Base-by-base conservation (phyloP, 2,888 invertebrate species). In the Eueremaeus valkanovi region DNA sequence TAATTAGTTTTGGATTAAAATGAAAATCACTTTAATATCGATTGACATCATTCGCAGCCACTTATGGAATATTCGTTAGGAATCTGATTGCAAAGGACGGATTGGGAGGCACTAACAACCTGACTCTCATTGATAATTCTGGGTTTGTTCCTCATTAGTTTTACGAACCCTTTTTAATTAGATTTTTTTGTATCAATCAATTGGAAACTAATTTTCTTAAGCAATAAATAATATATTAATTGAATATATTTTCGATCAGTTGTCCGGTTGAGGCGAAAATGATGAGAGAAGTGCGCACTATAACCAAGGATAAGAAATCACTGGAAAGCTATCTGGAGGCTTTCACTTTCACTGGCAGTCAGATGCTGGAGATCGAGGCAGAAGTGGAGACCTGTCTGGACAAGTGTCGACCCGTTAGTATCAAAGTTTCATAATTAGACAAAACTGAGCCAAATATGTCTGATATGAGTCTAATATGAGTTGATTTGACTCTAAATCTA, bases 61-160 rank as follows among this genome's bases (percentile, higher is more conserved):
- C 95, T 42, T 95, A 93, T 86, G 95, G 95, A 85, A 95, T 95
- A 82, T 95, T 95, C 83, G 94, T 95, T 36, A 89, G 94, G 78
- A 94, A 95, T 85, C 86, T 95, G 82, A 93, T 95, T 76, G 95
- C 95, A 73, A 91, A 95, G 91, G 95, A 95, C 83, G 94, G 94
- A 16, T 68, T 75, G 16, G 78, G 77, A 61, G 77, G 77, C 11
- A 72, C 40, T 18, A 80, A 79, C 45, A 80, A 80, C 68, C 58
- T 80, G 27, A 80, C 80, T 40, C 76, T 80, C 11, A 80, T 80
- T 27, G 80, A 80, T 61, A 78, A 79, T 51, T 77, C 78, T 24
- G 80, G 80, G 80, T 80, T 55, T 76, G 78, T 76, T 36, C 8
- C n/a, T 18, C n/a, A 58, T 29, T 42, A 49, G 18, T 29, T 9